These are phyloP conservation scores for Amphipoea oculea DNA, from an alignment of 2,888 invertebrate genomes.

Conservation along the genomic window DNA sequence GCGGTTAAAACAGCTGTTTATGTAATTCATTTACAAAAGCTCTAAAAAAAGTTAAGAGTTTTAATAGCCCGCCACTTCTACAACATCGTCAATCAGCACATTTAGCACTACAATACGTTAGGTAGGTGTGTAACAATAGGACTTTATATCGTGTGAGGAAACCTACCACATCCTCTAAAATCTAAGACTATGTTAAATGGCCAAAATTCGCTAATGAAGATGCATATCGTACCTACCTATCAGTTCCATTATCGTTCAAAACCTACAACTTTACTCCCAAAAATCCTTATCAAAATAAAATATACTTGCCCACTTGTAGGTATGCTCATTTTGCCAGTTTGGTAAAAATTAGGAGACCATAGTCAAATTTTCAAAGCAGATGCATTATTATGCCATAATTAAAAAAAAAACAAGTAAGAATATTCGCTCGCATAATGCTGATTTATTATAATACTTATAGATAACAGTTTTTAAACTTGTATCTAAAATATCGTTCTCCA, in stretches of 20 bases:
- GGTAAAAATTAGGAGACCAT: background rate
- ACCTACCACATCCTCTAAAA: background rate
- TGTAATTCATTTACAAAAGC: background rate
- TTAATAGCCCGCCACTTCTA: background rate
- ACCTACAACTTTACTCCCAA: background rate
- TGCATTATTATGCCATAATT: background rate
- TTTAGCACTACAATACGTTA: background rate
- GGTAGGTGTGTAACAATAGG: background rate
- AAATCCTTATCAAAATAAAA: background rate
- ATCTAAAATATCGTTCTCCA: slow-evolving; percentile 16
- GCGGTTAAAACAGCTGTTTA: background rate
- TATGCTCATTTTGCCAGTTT: background rate
- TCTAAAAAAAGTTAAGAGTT: background rate
- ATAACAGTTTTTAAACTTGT: no score
- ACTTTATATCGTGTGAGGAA: background rate
- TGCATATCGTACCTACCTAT: background rate
- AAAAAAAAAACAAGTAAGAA: background rate
- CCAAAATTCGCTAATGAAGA: background rate
- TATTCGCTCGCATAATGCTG: background rate
- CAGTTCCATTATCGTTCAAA: background rate
- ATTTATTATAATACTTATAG: no score
- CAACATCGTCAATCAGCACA: background rate
- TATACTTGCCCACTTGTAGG: no score
- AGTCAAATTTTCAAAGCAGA: background rate
- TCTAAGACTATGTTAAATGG: no score